A percentile compares a stretch with the other conserved stretches of the same genome.
phyloP scores from a whole-genome alignment of 2,797 vertebrate species.

The Esox masquinongy region DNA sequence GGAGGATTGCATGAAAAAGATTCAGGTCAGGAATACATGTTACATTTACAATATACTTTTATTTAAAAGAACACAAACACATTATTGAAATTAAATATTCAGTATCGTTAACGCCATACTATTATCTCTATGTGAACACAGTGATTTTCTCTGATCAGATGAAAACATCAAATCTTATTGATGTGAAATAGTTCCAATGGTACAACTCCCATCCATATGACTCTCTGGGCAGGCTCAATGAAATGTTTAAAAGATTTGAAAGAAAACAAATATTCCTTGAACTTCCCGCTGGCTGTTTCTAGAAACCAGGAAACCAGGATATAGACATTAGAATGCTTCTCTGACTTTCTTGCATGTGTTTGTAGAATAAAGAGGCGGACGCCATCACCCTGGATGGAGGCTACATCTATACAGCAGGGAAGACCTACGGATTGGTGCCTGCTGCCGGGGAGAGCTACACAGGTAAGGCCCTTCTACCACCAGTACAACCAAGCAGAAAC shows the following conservation, averaged over 20 bases:
- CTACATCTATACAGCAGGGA: constrained; percentile 89
- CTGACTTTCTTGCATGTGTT: neutral
- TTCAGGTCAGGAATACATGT: constrained; percentile 61
- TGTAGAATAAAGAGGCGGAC: constrained; percentile 83
- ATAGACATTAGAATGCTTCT: neutral
- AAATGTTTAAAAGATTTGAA: too few species aligned
- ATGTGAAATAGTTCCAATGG: too few species aligned
- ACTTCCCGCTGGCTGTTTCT: constrained; percentile 75
- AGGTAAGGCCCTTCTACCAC: constrained; percentile 64
- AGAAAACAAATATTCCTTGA: too few species aligned
- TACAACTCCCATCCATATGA: too few species aligned
- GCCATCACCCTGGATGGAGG: constrained; percentile 84
- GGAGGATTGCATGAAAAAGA: constrained; percentile 82
- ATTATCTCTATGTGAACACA: too few species aligned
- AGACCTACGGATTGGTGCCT: constrained; percentile 83
- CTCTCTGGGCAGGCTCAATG: too few species aligned
- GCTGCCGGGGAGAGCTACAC: constrained; percentile 88
- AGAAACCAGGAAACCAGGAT: neutral
- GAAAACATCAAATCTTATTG: too few species aligned
- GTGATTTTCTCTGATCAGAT: too few species aligned
- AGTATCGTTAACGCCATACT: too few species aligned
- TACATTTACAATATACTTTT: constrained; percentile 60
- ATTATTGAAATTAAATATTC: too few species aligned
- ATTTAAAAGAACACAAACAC: neutral
- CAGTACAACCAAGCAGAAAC: neutral